These are phyloP conservation scores for Eurosta solidaginis DNA, from an alignment of 1,140 invertebrate species.

Conservation along the genomic window DNA sequence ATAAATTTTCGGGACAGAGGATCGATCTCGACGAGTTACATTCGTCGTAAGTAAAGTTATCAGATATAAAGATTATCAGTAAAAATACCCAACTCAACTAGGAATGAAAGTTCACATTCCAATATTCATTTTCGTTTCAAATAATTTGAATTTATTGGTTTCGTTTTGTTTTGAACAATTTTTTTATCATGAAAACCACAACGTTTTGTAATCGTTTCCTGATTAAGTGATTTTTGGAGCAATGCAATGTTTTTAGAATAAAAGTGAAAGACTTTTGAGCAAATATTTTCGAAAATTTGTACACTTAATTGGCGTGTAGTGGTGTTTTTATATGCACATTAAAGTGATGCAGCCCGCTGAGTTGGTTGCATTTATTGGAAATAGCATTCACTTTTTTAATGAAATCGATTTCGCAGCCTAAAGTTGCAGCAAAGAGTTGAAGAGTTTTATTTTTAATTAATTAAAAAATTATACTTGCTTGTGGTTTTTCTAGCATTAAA, in stretches of 20 bases:
- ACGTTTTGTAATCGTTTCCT: not conserved
- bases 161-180: too few relatives aligned
- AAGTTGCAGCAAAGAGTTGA: not conserved
- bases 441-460: not conserved
- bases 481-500: not conserved
- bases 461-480: not conserved
- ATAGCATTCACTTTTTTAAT: conserved; percentile 1
- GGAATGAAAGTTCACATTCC: too few relatives aligned
- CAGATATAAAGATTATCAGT: too few relatives aligned
- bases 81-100: too few relatives aligned
- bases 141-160: too few relatives aligned
- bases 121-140: too few relatives aligned
- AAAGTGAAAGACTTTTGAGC: not conserved
- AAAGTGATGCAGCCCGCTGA: too few relatives aligned
- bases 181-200: not conserved
- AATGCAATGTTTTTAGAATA: too few relatives aligned
- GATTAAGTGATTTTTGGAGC: not conserved
- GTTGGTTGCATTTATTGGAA: too few relatives aligned
- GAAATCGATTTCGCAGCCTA: conserved; percentile 11
- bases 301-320: not conserved
- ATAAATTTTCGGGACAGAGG: too few relatives aligned
- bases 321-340: not conserved
- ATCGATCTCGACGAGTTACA: too few relatives aligned
- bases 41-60: too few relatives aligned
- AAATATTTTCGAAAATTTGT: not conserved